A percentile compares a stretch with the other conserved stretches of the same genome.
Evolutionary conservation across 2,113 vertebrate species (phyloP).

Genomic region (Machaerirhynchus nigripectus): DNA sequence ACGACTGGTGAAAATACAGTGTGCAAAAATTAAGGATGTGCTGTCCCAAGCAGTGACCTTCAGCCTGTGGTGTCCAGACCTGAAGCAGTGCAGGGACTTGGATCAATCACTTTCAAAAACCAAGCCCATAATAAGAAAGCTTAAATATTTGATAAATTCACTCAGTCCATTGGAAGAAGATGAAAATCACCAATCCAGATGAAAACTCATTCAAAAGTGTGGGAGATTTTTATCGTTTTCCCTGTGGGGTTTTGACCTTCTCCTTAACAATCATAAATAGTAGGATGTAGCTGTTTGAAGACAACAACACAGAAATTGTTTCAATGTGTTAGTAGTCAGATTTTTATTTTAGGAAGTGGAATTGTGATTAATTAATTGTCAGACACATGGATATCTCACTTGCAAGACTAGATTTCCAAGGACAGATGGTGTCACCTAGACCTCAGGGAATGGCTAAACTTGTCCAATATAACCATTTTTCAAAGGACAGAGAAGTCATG

Average conservation of each 20-base stretch:
- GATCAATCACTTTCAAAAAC: not conserved
- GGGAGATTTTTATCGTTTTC: not conserved
- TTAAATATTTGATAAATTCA: not conserved
- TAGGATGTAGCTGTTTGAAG: not conserved
- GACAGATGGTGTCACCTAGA: rapidly evolving
- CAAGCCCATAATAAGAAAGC: not conserved
- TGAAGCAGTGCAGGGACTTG: not conserved
- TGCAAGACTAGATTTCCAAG: not conserved
- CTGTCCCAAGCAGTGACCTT: not conserved
- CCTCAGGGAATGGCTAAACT: not conserved
- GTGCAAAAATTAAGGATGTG: not conserved
- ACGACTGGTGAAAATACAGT: rapidly evolving
- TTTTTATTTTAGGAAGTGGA: not conserved
- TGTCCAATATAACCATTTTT: not conserved
- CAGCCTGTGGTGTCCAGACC: not conserved
- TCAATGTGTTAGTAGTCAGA: not conserved
- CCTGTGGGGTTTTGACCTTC: not conserved
- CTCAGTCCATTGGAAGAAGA: not conserved
- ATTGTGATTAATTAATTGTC: not conserved
- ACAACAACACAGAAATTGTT: not conserved
- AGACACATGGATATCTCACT: not conserved
- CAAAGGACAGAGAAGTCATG: not conserved
- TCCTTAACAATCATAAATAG: not conserved
- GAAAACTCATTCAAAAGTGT: not conserved
- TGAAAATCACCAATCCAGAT: not conserved